Conservation (phyloP, 2,797 vertebrate genomes). For the Knipowitschia caucasica region DNA sequence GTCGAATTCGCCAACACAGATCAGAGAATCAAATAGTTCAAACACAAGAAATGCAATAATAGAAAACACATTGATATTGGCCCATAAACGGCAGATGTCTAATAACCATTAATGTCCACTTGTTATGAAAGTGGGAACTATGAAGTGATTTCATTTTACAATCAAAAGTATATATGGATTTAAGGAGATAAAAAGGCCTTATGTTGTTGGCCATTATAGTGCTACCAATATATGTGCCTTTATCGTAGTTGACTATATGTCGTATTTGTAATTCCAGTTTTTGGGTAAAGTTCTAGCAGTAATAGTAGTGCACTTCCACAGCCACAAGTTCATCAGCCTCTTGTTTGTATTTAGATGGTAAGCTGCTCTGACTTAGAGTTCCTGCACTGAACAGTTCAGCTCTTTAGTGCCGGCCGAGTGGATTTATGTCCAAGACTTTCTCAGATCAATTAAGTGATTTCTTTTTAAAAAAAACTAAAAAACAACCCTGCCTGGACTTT, state of each 20-base stretch:
- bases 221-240: background rate
- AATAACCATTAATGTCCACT: too few species aligned
- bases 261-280: conserved; percentile 3
- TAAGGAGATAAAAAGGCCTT: background rate
- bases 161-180: background rate
- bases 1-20: too few species aligned
- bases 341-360: conserved; percentile 25
- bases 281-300: conserved; percentile 1
- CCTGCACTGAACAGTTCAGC: conserved; percentile 22
- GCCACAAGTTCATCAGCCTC: conserved; percentile 28
- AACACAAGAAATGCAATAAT: too few species aligned
- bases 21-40: too few species aligned
- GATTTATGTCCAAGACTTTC: conserved; percentile 47
- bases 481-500: conserved; percentile 36
- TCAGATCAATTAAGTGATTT: conserved; percentile 58
- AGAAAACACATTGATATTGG: too few species aligned
- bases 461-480: conserved; percentile 31
- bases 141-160: background rate
- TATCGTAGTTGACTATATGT: background rate
- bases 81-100: too few species aligned
- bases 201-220: too few species aligned
- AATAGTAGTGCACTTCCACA: conserved; percentile 14
- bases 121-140: background rate
- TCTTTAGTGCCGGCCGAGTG: conserved; percentile 37
- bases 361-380: conserved; percentile 36